These are phyloP conservation scores for Neolamprologus variostigma DNA, from an alignment of 2,113 vertebrate genomes.

Conservation along the genomic window DNA sequence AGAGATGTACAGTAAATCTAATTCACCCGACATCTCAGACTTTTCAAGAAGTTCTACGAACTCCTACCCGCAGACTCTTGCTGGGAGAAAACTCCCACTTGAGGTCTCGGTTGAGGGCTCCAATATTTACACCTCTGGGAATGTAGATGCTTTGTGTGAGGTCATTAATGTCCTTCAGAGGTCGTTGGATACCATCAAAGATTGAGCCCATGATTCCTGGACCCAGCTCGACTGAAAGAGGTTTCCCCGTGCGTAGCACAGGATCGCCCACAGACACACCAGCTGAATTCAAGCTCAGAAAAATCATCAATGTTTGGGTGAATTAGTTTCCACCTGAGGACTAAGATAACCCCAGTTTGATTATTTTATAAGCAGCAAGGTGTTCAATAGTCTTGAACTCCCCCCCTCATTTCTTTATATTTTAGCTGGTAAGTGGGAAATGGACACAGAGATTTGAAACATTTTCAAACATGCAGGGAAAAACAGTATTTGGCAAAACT, in stretches of 20 bases:
- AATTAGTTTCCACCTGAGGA: background rate
- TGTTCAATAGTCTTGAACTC: background rate
- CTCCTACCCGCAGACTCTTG: constrained; percentile 85
- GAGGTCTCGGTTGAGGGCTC: constrained; percentile 85
- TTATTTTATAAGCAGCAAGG: background rate
- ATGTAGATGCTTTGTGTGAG: constrained; percentile 96
- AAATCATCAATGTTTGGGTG: constrained; percentile 27
- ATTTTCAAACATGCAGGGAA: background rate
- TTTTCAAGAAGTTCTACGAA: background rate
- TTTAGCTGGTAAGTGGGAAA: background rate
- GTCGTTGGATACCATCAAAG: constrained; percentile 98
- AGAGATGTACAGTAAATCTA: background rate
- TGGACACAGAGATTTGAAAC: background rate
- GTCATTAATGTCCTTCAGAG: constrained; percentile 88
- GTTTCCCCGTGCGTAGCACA: constrained; percentile 93
- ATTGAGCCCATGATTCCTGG: constrained; percentile 98
- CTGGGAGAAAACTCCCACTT: constrained; percentile 92
- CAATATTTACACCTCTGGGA: constrained; percentile 92
- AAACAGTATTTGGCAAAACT: background rate
- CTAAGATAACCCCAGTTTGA: background rate
- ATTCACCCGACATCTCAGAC: background rate
- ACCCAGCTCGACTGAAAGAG: constrained; percentile 91
- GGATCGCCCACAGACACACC: constrained; percentile 96
- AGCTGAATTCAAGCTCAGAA: constrained; percentile 80
- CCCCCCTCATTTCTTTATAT: background rate